Evolutionary conservation across 2,888 invertebrate genomes (phyloP).

Genomic region (Trachelus tabidus): DNA sequence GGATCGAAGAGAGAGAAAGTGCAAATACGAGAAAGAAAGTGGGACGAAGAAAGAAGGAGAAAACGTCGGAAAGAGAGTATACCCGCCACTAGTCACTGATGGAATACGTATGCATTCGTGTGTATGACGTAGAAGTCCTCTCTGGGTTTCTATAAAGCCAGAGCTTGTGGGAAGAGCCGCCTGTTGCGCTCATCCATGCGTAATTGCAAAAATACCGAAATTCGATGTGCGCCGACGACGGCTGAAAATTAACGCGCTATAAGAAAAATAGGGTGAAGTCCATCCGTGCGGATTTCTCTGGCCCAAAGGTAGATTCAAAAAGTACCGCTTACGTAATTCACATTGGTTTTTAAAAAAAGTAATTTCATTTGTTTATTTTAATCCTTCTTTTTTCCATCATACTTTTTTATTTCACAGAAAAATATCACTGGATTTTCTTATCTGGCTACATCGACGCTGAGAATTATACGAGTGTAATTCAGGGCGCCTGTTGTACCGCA

Average conservation of each 20-base stretch:
- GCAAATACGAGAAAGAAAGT: background rate
- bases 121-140: background rate
- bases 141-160: background rate
- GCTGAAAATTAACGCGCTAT: slow-evolving; percentile 40
- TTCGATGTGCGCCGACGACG: slow-evolving; percentile 19
- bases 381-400: background rate
- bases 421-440: background rate
- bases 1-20: background rate
- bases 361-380: background rate
- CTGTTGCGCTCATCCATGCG: slow-evolving; percentile 55
- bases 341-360: background rate
- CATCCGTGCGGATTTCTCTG: background rate
- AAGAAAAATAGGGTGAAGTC: slow-evolving; percentile 1
- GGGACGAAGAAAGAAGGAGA: background rate
- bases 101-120: background rate
- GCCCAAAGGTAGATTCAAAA: background rate
- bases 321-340: background rate
- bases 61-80: background rate
- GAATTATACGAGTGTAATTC: background rate
- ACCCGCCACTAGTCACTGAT: background rate
- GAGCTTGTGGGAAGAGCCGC: slow-evolving; percentile 50
- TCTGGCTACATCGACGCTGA: background rate
- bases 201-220: slow-evolving; percentile 56
- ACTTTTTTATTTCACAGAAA: background rate
- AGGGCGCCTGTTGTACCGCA: background rate